These are phyloP conservation scores for Temnothorax rugatulus DNA, from an alignment of 2,888 invertebrate genomes.

Conservation along the genomic window DNA sequence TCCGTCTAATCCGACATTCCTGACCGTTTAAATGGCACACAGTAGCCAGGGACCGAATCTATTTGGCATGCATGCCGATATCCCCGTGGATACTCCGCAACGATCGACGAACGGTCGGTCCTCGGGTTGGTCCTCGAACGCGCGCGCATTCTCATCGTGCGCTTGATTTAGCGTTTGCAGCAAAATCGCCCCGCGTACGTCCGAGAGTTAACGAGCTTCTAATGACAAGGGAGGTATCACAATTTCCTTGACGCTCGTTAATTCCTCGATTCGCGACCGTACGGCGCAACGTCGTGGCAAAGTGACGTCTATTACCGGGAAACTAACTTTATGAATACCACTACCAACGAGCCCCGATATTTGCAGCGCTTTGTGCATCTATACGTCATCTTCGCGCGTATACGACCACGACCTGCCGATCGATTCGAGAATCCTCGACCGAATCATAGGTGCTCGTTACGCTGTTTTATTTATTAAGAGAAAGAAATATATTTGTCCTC, in stretches of 20 bases:
- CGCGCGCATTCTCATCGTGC: neutral
- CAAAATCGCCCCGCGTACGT: neutral
- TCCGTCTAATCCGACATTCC: constrained; percentile 6
- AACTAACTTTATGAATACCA: constrained; percentile 37
- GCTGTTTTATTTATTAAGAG: neutral
- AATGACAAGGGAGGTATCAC: constrained; percentile 5
- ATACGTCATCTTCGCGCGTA: constrained; percentile 24
- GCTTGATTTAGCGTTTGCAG: neutral
- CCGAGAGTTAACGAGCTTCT: constrained; percentile 30
- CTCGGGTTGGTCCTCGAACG: neutral
- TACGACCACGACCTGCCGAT: constrained; percentile 11
- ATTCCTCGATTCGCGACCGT: constrained; percentile 35
- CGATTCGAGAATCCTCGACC: constrained; percentile 36
- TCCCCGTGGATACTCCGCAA: neutral
- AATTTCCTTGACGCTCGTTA: constrained; percentile 38
- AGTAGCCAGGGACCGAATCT: neutral
- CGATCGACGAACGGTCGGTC: neutral
- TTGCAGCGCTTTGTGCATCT: neutral
- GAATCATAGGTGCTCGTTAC: neutral
- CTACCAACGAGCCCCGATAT: constrained; percentile 9
- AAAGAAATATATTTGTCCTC: neutral
- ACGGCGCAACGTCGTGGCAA: constrained; percentile 11
- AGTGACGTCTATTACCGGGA: constrained; percentile 37
- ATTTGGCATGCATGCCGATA: neutral
- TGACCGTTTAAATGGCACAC: neutral